phyloP scores from a whole-genome alignment of 2,888 invertebrate species.

The Agrypnus murinus region DNA sequence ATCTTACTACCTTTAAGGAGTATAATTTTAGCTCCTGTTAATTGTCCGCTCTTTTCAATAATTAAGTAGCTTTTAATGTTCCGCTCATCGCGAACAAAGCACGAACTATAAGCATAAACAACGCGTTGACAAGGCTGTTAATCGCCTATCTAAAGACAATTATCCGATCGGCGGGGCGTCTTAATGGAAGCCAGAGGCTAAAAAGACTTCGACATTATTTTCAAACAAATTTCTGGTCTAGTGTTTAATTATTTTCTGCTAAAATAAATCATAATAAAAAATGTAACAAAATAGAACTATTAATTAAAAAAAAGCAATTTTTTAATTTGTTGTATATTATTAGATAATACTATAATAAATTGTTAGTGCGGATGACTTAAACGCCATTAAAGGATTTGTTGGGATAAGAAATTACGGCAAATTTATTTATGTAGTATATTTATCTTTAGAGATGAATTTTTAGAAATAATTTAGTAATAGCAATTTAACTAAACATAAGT shows the following conservation, averaged over 20 bases:
- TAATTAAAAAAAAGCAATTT: no score
- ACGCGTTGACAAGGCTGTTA: slow-evolving; percentile 58
- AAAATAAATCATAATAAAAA: neutral
- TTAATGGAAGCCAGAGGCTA: slow-evolving; percentile 50
- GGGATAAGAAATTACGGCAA: no score
- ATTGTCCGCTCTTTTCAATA: slow-evolving; percentile 9
- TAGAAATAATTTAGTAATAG: no score
- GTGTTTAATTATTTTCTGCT: slow-evolving; percentile 22
- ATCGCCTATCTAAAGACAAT: slow-evolving; percentile 56
- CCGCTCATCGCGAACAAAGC: slow-evolving; percentile 31
- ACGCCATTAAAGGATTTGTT: no score
- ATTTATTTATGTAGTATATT: no score
- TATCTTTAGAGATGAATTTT: no score
- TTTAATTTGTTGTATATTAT: no score
- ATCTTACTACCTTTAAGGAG: no score
- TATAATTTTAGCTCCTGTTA: slow-evolving; percentile 16
- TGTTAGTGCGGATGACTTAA: no score
- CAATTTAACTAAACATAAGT: no score
- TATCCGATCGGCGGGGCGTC: slow-evolving; percentile 54
- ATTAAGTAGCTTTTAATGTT: neutral
- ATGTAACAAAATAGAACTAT: no score
- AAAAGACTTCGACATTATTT: slow-evolving; percentile 44
- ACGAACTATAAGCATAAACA: slow-evolving; percentile 55
- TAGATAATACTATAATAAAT: no score
- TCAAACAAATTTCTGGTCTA: slow-evolving; percentile 38